Evolutionary conservation across 2,797 vertebrate genomes (phyloP).

Genomic region (Pseudochirops corinnae): DNA sequence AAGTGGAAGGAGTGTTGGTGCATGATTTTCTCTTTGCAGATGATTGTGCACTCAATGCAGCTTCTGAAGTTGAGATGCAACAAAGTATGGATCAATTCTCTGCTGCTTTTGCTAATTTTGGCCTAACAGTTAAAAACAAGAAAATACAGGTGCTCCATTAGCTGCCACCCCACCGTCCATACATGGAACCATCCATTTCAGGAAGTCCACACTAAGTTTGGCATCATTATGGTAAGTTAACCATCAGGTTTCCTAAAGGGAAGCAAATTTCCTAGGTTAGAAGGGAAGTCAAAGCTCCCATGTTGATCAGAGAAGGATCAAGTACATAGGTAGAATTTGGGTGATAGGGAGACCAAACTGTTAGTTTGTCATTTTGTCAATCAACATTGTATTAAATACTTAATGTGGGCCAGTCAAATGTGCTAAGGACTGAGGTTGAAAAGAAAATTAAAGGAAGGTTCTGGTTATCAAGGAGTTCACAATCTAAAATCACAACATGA

Average conservation of each 20-base stretch:
- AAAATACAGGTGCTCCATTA: too few species aligned
- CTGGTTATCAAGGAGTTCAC: neutral
- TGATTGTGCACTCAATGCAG: too few species aligned
- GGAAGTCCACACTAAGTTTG: neutral
- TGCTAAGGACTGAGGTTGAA: neutral
- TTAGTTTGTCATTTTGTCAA: neutral
- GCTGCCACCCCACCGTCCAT: too few species aligned
- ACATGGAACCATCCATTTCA: too few species aligned
- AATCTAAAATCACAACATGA: neutral
- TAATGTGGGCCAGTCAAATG: neutral
- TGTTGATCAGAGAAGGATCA: neutral
- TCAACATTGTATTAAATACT: neutral
- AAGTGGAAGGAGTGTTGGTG: too few species aligned
- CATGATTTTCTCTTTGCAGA: too few species aligned
- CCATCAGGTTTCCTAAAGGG: neutral
- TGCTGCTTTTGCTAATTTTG: too few species aligned
- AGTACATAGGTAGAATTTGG: neutral
- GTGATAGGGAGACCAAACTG: neutral
- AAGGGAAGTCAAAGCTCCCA: neutral
- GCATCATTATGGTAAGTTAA: neutral
- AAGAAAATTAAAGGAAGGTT: neutral
- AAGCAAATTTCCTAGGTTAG: neutral
- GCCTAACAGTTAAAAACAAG: too few species aligned
- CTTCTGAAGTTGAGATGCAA: too few species aligned
- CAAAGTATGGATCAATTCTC: too few species aligned